These are phyloP conservation scores for Tipula helvola DNA, from an alignment of 2,888 invertebrate species.

Conservation along the genomic window DNA sequence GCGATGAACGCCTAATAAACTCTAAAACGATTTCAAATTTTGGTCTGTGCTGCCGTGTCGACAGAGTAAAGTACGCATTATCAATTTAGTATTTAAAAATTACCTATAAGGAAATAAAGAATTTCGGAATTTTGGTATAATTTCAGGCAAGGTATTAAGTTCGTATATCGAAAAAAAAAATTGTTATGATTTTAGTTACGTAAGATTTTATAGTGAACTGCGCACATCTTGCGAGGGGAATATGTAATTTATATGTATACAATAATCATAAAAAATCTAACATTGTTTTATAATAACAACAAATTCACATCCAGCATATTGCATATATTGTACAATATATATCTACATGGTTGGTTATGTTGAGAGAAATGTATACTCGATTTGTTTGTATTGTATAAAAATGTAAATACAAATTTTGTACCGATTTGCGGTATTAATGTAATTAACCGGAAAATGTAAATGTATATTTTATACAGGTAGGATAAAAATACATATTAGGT, in stretches of 20 bases:
- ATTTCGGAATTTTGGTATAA: no score
- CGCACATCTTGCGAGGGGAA: neutral
- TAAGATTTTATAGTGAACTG: neutral
- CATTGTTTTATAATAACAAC: neutral
- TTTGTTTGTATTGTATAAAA: neutral
- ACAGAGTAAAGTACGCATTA: no score
- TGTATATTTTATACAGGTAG: neutral
- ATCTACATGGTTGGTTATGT: neutral
- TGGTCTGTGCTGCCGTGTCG: no score
- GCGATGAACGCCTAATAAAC: no score
- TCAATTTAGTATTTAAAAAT: no score
- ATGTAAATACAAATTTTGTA: neutral
- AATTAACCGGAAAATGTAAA: neutral
- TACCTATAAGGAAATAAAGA: no score
- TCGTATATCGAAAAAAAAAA: no score
- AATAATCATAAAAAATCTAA: neutral
- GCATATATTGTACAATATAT: neutral
- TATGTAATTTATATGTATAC: neutral
- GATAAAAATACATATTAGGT: neutral
- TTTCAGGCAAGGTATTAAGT: no score
- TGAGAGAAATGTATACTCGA: neutral
- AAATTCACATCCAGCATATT: neutral
- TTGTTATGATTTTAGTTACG: no score
- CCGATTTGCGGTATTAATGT: neutral
- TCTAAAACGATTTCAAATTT: no score